Conservation (phyloP, 2,797 vertebrate genomes). For the Eidolon dupreanum region DNA sequence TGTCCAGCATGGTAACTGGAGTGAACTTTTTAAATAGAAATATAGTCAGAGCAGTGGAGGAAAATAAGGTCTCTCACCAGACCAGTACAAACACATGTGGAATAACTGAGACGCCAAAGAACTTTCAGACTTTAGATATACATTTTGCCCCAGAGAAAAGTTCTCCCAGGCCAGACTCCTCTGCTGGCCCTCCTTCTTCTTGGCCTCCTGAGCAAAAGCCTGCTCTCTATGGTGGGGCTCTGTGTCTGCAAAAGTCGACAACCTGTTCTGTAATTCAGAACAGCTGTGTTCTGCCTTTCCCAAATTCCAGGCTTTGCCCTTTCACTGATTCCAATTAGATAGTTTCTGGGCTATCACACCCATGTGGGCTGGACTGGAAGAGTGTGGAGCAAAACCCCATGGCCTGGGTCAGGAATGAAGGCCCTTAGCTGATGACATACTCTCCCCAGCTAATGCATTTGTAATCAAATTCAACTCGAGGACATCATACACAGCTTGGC, state of each 20-base stretch:
- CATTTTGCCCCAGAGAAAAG: constrained; percentile 51
- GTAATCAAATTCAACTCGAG: constrained; percentile 34
- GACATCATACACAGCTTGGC: constrained; percentile 55
- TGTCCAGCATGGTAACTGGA: neutral
- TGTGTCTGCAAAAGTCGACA: constrained; percentile 65
- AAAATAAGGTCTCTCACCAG: neutral
- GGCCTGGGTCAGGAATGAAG: constrained; percentile 59
- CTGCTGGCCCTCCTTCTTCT: neutral
- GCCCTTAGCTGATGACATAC: neutral
- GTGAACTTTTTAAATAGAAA: neutral
- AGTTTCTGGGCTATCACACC: constrained; percentile 68
- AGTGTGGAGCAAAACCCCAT: constrained; percentile 15
- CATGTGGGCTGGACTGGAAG: constrained; percentile 26
- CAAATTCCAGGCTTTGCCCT: constrained; percentile 69
- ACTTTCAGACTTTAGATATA: constrained; percentile 46
- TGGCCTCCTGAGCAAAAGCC: constrained; percentile 32
- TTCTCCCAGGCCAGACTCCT: constrained; percentile 36
- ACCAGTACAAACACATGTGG: constrained; percentile 15
- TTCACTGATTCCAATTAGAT: constrained; percentile 69
- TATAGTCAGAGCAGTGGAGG: neutral
- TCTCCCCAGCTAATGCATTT: constrained; percentile 30
- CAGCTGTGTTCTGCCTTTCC: constrained; percentile 74
- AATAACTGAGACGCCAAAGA: neutral
- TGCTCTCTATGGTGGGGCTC: neutral
- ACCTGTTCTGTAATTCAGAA: constrained; percentile 73